These are phyloP conservation scores for Caenorhabditis sp. DNA, from an alignment of 2,888 invertebrate genomes.

Conservation along the genomic window DNA sequence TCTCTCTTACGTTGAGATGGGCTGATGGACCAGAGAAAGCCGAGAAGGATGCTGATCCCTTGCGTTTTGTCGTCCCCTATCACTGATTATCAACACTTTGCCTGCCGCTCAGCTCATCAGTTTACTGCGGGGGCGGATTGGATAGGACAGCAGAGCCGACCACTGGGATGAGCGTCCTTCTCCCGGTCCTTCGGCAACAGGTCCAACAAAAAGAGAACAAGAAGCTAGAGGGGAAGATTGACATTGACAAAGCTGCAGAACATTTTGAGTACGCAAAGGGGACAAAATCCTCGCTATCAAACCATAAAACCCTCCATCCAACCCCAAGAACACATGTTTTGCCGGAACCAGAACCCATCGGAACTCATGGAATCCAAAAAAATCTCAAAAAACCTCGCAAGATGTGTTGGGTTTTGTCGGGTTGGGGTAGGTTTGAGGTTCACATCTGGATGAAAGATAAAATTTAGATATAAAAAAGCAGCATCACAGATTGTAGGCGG, in stretches of 20 bases:
- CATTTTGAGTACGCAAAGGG: no score
- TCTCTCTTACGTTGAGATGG: slow-evolving; percentile 17
- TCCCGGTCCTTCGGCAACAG: slow-evolving; percentile 27
- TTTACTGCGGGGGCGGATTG: slow-evolving; percentile 53
- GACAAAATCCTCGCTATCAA: no score
- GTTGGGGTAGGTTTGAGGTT: not conserved
- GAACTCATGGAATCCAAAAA: not conserved
- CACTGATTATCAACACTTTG: slow-evolving; percentile 56
- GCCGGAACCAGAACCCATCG: not conserved
- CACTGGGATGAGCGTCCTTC: slow-evolving; percentile 22
- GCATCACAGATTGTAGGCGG: slow-evolving; percentile 2
- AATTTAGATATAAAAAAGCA: not conserved
- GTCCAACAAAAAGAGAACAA: slow-evolving; percentile 34
- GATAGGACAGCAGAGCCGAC: slow-evolving; percentile 15
- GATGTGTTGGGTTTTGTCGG: no score
- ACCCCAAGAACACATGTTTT: not conserved
- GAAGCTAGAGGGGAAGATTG: not conserved
- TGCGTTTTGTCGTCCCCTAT: slow-evolving; percentile 24
- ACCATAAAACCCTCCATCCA: no score
- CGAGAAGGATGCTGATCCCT: slow-evolving; percentile 10
- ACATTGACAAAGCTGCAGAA: no score
- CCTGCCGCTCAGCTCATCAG: slow-evolving; percentile 50
- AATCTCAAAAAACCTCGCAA: not conserved
- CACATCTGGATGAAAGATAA: slow-evolving; percentile 3
- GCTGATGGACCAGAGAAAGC: slow-evolving; percentile 56